These are phyloP conservation scores for Channa argus DNA, from an alignment of 2,113 vertebrate genomes.

Conservation along the genomic window DNA sequence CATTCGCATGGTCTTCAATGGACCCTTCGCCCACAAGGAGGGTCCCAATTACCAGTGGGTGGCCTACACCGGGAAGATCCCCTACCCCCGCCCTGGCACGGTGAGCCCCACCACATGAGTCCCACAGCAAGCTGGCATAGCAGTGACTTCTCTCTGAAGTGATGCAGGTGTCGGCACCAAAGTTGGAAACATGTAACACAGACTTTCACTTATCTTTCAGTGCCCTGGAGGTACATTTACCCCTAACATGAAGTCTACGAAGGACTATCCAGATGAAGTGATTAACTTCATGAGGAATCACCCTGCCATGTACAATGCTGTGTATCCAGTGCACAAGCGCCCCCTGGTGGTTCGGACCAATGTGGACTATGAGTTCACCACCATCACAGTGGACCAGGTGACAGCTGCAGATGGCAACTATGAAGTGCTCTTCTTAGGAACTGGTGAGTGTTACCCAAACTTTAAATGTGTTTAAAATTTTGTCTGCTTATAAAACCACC, in stretches of 20 bases:
- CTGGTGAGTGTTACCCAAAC: conserved; percentile 85
- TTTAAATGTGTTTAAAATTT: conserved; percentile 1
- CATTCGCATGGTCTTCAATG: conserved; percentile 98
- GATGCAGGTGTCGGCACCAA: conserved; percentile 25
- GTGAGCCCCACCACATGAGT: conserved; percentile 79
- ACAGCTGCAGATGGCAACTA: conserved; percentile 97
- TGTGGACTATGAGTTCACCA: conserved; percentile 95
- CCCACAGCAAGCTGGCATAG: conserved; percentile 40
- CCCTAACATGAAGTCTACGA: conserved; percentile 98
- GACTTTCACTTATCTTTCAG: conserved; percentile 73
- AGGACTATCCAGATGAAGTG: conserved; percentile 98
- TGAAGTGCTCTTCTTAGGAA: conserved; percentile 98
- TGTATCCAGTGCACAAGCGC: conserved; percentile 95
- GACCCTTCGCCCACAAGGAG: conserved; percentile 97
- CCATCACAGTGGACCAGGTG: conserved; percentile 97
- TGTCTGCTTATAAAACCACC: neutral
- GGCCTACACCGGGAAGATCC: conserved; percentile 97
- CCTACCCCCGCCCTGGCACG: conserved; percentile 95
- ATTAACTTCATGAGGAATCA: conserved; percentile 99
- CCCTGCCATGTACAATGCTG: conserved; percentile 94
- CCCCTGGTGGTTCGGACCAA: conserved; percentile 95
- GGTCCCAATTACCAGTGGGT: conserved; percentile 99
- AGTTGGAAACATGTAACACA: neutral
- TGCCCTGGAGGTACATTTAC: conserved; percentile 98
- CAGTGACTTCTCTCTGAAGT: conserved; percentile 25